Percentiles rank a stretch among this genome's conserved stretches.
Evolutionary conservation across 2,113 vertebrate genomes (phyloP).

Genomic region (Atherinomorus stipes): DNA sequence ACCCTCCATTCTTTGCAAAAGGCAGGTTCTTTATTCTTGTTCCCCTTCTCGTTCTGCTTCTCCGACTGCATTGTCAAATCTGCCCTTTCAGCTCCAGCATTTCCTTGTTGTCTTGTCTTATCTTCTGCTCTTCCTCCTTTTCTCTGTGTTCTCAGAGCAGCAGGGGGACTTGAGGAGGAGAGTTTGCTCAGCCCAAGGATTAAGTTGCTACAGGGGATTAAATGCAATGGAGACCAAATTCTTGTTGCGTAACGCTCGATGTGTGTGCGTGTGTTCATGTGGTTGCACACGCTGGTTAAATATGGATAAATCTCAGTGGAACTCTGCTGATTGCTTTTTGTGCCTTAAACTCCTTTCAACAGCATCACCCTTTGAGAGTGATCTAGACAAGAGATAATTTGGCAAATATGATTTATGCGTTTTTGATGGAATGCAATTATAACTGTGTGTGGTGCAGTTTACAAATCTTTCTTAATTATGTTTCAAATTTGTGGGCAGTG

Average conservation of each 20-base stretch:
- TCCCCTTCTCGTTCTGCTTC: background rate
- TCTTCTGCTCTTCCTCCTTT: slow-evolving; percentile 29
- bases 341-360: slow-evolving; percentile 61
- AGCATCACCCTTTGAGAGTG: slow-evolving; percentile 49
- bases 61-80: slow-evolving; percentile 12
- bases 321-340: slow-evolving; percentile 71
- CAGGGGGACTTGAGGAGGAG: slow-evolving; percentile 60
- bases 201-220: slow-evolving; percentile 78
- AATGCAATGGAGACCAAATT: slow-evolving; percentile 80
- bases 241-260: slow-evolving; percentile 66
- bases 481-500: slow-evolving; percentile 37
- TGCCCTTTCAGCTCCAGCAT: slow-evolving; percentile 22
- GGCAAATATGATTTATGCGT: slow-evolving; percentile 65
- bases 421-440: slow-evolving; percentile 59
- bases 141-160: slow-evolving; percentile 44
- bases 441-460: slow-evolving; percentile 51
- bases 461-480: slow-evolving; percentile 57
- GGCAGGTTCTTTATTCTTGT: background rate
- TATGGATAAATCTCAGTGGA: slow-evolving; percentile 67
- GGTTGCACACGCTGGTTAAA: slow-evolving; percentile 59
- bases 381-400: slow-evolving; percentile 39
- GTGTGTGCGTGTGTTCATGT: slow-evolving; percentile 14
- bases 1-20: background rate
- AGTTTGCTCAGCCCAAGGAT: slow-evolving; percentile 74
- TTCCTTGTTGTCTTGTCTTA: slow-evolving; percentile 35